Base-by-base conservation (phyloP, 2,888 invertebrate species). In the Cephus pulcher region DNA sequence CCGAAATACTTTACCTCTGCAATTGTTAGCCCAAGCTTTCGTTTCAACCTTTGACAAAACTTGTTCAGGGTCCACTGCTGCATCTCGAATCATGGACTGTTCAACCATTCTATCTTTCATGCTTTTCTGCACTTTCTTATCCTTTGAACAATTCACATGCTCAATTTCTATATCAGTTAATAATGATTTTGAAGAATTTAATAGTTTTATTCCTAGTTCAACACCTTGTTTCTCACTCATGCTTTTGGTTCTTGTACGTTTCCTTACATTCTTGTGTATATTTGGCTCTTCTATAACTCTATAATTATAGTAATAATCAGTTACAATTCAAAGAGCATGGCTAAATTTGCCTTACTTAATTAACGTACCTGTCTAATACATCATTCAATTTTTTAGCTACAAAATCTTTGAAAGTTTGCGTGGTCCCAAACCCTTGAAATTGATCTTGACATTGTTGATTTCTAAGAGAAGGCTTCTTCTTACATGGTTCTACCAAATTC, bases 361-460 rank as follows among this genome's bases (percentile, higher is more conserved):
- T 6, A 15, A 6, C 82, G 69, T 82, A 90, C 90, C 80, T 85
- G 15, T 90, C 88, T 70, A 90, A 80, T 68, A 84, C 78, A 78
- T 84, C 85, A 12, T 84, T 82, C 30, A 90, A 79, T 76, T 89
- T 89, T 79, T 86, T 88, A 0, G 88, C 88, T 12, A 90, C 85
- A 80, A 83, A 87, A 77, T 84, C 81, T 75, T 87, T 86, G 75
- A 86, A 89, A 12, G 82, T 77, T 70, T 86, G 80, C 0, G 87
- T 85, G 4, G 90, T 85, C 40, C 87, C 86, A 81, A 88, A 88
- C 77, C 81, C 86, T 30, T 84, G 79, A 76, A 84, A 88, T 37
- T 83, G 74, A 40, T 88, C 80, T 23, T 78, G 34, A 34, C 82
- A 73, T n/a, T 85, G 79, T 30, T 75, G 69, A 4, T 77, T 75